Evolutionary conservation across 2,888 invertebrate species (phyloP).

Genomic region (Nephrotoma flavescens): DNA sequence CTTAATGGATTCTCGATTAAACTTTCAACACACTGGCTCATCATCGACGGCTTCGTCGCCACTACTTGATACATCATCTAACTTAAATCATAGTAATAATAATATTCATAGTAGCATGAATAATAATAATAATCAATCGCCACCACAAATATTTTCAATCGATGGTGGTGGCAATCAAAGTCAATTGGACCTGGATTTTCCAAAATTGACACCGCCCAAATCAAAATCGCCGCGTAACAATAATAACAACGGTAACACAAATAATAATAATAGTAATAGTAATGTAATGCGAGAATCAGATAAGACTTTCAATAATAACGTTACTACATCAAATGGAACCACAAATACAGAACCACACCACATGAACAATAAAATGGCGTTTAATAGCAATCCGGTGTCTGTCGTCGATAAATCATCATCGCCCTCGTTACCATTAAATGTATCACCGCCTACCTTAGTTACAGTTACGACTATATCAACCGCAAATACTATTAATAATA

Average conservation of each 20-base stretch:
- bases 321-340: neutral
- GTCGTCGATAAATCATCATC: neutral
- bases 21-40: slow-evolving; percentile 19
- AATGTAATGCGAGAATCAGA: slow-evolving; percentile 7
- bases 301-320: slow-evolving; percentile 5
- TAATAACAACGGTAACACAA: slow-evolving; percentile 11
- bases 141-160: slow-evolving; percentile 11
- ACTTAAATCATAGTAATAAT: slow-evolving; percentile 20
- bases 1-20: slow-evolving; percentile 21
- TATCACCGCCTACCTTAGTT: slow-evolving; percentile 8
- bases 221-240: slow-evolving; percentile 21
- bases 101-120: slow-evolving; percentile 10
- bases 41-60: slow-evolving; percentile 18
- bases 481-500: slow-evolving; percentile 6
- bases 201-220: slow-evolving; percentile 31
- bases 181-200: slow-evolving; percentile 28
- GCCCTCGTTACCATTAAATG: neutral
- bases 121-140: slow-evolving; percentile 13
- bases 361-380: slow-evolving; percentile 5
- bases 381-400: neutral
- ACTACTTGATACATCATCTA: slow-evolving; percentile 25
- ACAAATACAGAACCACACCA: slow-evolving; percentile 5
- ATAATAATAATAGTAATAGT: slow-evolving; percentile 7
- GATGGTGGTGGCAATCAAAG: slow-evolving; percentile 22
- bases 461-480: slow-evolving; percentile 8